Evolutionary conservation across 2,113 vertebrate genomes (phyloP), one percentile per base, ranked within the genome.

Genomic region (Scartelaos histophorus): DNA sequence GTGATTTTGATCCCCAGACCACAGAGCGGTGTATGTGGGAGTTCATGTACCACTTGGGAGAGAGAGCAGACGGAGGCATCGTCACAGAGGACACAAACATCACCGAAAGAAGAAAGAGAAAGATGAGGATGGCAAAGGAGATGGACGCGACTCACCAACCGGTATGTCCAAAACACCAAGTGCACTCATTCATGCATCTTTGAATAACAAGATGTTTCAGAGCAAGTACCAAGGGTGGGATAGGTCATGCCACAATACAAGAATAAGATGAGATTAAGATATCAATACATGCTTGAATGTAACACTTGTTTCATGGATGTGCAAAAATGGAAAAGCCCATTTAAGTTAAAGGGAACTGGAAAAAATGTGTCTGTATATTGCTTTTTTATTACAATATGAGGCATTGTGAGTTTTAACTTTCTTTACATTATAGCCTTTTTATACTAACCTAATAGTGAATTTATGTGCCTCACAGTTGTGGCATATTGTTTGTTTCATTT

Each of bases 1-100:
- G 3, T 13, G n/a, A 10, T 54, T 7, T 21, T 21, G 6, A 19
- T 46, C 76, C 46, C 12, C 80, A 98, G 97, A 95, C 81, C 97
- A 98, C 88, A 94, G 96, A 92, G 96, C 97, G 62, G 95, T 98
- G 13, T 98, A 97, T 35, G 94, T 98, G 68, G 97, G 96, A 16
- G 96, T 98, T 81, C 97, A 98, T 0, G 96, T 98, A 46, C 97
- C 97, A 0, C 92, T 97, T 64, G 95, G 96, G 76, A 94, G 94
- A 74, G 94, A 95, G 61, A 93, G 90, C 83, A 95, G 94, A 62
- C 92, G 96, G 2, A 92, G 95, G 45, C 97, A 97, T 43, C 94
- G 92, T 19, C 97, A 97, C 86, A 92, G 96, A 71, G 95, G 96
- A 46, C 97, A 98, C 85, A 95, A 85, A 68, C 96, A 97, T 89